Base-by-base conservation (phyloP, 2,888 invertebrate genomes). In the Platycnemis pennipes region DNA sequence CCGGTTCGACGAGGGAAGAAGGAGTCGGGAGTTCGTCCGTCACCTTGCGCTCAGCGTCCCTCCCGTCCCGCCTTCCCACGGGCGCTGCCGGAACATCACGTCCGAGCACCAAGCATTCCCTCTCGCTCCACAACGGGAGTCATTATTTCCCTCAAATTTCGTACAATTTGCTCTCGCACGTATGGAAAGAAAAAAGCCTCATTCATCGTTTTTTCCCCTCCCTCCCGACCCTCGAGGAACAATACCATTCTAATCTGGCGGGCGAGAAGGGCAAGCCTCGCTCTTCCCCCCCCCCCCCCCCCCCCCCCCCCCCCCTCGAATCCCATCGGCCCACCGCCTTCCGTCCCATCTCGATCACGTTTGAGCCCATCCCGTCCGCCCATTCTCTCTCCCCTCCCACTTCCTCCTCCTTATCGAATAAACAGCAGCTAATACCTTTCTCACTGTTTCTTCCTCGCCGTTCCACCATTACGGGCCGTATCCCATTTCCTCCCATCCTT, bases 111-210 rank as follows among this genome's bases (percentile, higher is more conserved):
- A 56, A 63, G 89, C 56, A 89, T 89, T 89, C 89, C 31, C 53
- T 89, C 89, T 89, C 89, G 89, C 89, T 89, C 53, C 89, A 89
- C 37, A 56, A 89, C 89, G 56, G 89, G 37, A 91, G 44, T 91
- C 91, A 91, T 91, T 91, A 91, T 91, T n/a, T 91, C 26, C 91
- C 91, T 63, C 44, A 91, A 91, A 91, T 91, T 91, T 63, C 91
- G 91, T 91, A 91, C 91, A 91, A 91, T 91, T 91, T 91, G 91
- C 91, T 91, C 42, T 63, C 91, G 37, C 91, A 44, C 37, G 69
- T 69, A n/a, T 42, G 45, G 63, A 91, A n/a, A n/a, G 91, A 91
- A 91, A 91, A 91, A 91, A 44, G 37, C 91, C 91, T 91, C 91
- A 69, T 91, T 45, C 46, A 49, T 63, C 56, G 19, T 31, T 89